Evolutionary conservation across 2,888 invertebrate genomes (phyloP), one percentile per base, ranked within the genome.

Genomic region (Lasioglossum morio): DNA sequence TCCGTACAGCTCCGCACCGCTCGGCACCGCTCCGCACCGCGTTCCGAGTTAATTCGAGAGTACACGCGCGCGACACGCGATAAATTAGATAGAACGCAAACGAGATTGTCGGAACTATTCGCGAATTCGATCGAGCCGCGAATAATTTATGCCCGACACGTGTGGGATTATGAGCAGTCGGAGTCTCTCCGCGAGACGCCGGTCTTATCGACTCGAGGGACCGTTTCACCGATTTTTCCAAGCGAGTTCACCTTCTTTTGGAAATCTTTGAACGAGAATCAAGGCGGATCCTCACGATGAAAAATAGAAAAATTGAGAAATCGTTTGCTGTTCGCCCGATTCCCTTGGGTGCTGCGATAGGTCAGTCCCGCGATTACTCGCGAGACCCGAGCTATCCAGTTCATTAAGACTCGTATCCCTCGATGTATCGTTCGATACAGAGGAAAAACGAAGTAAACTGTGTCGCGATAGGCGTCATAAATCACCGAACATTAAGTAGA

Each of bases 21-120:
- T 53, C 48, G 2, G 48, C 48, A 53, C 23, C 23, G 53, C 53
- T 53, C 53, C 2, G 53, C 23, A 72, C 73, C 48, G 74, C 80
- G 85, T 85, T 85, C 86, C 66, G 46, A 81, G 85, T 86, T 86
- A 85, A 86, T 86, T 86, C 85, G 85, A 79, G 85, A 85, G 85
- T 86, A 81, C 86, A 76, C 81, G 86, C 86, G 77, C 73, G 72
- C 83, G 79, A 85, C 85, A 72, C 78, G 78, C 81, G 86, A 86
- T 85, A 86, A 86, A 86, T 86, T 86, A 81, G 86, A 86, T 85
- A 78, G 86, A 81, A 81, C 86, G 85, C 81, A 86, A 86, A 85
- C 86, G 86, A 85, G 86, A 86, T 85, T 86, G 84, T 84, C 84
- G 84, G 79, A 84, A 79, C 84, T 85, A 85, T 84, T 85, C 84